Base-by-base conservation (phyloP, 37 sponge, comb jelly and placozoan species). In the Lycopodina hypogea region DNA sequence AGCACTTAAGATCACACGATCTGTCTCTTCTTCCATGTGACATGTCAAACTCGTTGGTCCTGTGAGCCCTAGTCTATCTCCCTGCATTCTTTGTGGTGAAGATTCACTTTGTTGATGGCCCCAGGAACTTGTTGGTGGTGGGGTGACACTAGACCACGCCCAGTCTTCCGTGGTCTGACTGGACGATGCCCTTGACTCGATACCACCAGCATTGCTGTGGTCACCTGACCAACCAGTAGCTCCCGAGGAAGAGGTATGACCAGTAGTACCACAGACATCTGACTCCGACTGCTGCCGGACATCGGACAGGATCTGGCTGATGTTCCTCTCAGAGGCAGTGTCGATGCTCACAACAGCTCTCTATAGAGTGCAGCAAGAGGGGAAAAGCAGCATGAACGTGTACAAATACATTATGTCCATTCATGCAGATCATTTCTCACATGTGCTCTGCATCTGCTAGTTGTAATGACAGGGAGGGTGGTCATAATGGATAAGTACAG, bases 341-440 rank as follows among this genome's bases (percentile, higher is more conserved):
- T 61, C 69, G 4, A 84, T 84, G 28, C 36, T 77, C 37, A 84
- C 78, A 15, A 84, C 85, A 41, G 85, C 72, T 35, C 85, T 70
- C 85, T 84, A 56, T 42, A 71, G 39, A 22, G 29, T n/a, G n/a
- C 51, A 48, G 33, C 18, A 71, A 48, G 55, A 53, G 55, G 55
- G 12, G 60, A 59, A 28, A 26, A 17, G 28, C 17, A 23, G 6
- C 60, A 59, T 59, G 60, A 6, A 17, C 15, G 4, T 59, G n/a
- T 18, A 26, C 6, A 59, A 59, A 59, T 59, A 59, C 55, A 53
- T 17, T n/a, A n/a, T n/a, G n/a, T n/a, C n/a, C n/a, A n/a, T n/a
- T n/a, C n/a, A n/a, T n/a, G n/a, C n/a, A n/a, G n/a, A n/a, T n/a
- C n/a, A n/a, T n/a, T n/a, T n/a, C n/a, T n/a, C n/a, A n/a, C n/a